Conservation (phyloP, 2,113 vertebrate genomes). For the Petromus typicus region DNA sequence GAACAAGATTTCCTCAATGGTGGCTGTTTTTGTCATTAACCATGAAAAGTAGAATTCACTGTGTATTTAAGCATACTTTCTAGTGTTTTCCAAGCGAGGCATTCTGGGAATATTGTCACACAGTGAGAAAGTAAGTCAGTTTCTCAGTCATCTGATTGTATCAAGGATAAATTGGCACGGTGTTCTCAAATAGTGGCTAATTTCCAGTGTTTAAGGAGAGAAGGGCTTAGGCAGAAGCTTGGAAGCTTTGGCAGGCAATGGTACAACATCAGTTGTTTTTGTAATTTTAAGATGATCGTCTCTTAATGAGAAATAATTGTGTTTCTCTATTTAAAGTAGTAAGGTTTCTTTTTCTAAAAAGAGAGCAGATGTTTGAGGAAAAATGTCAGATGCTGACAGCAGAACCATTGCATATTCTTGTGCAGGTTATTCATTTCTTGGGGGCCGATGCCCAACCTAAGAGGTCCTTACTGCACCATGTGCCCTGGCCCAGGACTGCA, state of each 20-base stretch:
- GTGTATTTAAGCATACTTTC: neutral
- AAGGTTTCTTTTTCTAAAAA: neutral
- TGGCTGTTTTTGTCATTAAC: neutral
- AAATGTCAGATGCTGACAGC: neutral
- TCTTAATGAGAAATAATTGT: neutral
- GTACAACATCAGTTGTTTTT: neutral
- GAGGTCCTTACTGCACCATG: neutral
- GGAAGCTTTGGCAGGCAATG: neutral
- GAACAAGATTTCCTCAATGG: neutral
- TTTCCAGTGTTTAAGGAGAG: constrained; percentile 28
- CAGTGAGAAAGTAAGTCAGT: neutral
- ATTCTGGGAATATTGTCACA: neutral
- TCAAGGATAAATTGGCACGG: neutral
- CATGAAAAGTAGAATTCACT: neutral
- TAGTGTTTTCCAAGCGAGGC: neutral
- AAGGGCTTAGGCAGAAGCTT: neutral
- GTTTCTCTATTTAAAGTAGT: constrained; percentile 10
- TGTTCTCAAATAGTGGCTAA: neutral
- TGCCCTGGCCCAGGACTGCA: neutral
- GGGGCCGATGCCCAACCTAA: neutral
- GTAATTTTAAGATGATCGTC: constrained; percentile 8
- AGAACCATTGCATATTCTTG: neutral
- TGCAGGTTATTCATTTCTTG: neutral
- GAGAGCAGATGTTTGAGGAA: neutral
- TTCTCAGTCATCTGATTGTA: constrained; percentile 33